Conservation (phyloP, 2,797 vertebrate species). For the Centropyge bicolor region DNA sequence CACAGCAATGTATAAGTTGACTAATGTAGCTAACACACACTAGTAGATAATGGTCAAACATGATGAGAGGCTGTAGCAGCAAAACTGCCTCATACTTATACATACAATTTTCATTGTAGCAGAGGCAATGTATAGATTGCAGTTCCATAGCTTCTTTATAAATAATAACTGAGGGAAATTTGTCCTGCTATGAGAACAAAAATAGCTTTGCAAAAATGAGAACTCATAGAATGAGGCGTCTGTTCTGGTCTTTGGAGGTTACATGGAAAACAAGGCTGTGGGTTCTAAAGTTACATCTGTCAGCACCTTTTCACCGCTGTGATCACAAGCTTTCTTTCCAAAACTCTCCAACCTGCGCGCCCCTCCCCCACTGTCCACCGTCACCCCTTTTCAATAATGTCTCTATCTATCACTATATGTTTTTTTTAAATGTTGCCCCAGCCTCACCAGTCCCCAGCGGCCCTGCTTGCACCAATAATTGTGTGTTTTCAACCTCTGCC, state of each 20-base stretch:
- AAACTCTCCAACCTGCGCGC: constrained; percentile 11
- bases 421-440: constrained; percentile 35
- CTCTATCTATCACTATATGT: constrained; percentile 44
- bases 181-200: not conserved
- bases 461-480: constrained; percentile 89
- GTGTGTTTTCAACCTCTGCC: constrained; percentile 88
- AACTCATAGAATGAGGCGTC: not conserved
- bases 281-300: not conserved
- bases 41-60: not conserved
- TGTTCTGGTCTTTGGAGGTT: not conserved
- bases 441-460: constrained; percentile 77
- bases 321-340: constrained; percentile 42
- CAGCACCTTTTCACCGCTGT: not conserved
- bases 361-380: constrained; percentile 63
- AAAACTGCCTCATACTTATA: not conserved
- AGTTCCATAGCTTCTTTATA: not conserved
- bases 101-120: not conserved
- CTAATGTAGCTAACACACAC: no score
- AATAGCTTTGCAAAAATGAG: not conserved
- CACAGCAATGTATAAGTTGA: no score
- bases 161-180: not conserved
- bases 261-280: not conserved
- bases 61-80: not conserved
- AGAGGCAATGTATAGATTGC: not conserved
- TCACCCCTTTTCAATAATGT: constrained; percentile 42